Percentiles rank a stretch among this genome's conserved stretches.
Evolutionary conservation across 1,140 invertebrate species (phyloP).

Genomic region (Branchinecta lindahli): DNA sequence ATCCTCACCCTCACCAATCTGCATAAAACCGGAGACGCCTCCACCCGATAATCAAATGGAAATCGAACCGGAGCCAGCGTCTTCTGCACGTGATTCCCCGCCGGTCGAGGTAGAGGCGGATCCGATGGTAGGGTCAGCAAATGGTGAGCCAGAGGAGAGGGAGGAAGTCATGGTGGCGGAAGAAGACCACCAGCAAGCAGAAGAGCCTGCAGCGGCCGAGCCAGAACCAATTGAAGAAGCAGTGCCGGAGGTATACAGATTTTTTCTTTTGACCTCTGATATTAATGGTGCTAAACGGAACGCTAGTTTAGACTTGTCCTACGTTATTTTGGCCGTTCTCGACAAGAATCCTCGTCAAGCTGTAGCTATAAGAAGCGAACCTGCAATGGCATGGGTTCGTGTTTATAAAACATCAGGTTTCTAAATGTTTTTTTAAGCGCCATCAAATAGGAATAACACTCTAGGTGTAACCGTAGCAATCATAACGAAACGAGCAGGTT

Average conservation of each 20-base stretch:
- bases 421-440: too few relatives aligned
- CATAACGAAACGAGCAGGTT: too few relatives aligned
- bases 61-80: constrained; percentile 13
- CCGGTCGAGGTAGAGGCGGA: constrained; percentile 20
- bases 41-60: constrained; percentile 13
- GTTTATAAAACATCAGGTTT: too few relatives aligned
- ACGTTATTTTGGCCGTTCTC: too few relatives aligned
- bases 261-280: not conserved
- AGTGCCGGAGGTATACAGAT: constrained; percentile 11
- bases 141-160: constrained; percentile 14
- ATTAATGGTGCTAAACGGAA: too few relatives aligned
- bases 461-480: too few relatives aligned
- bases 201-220: constrained; percentile 14
- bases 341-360: too few relatives aligned
- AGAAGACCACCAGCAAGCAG: not conserved
- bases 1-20: not conserved
- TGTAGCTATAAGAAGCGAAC: too few relatives aligned
- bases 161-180: not conserved
- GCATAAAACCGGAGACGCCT: constrained; percentile 11
- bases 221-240: constrained; percentile 4
- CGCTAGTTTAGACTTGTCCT: too few relatives aligned
- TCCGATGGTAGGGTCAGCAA: constrained; percentile 18
- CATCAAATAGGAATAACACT: too few relatives aligned
- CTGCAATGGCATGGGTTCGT: too few relatives aligned
- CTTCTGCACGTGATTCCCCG: constrained; percentile 19